Evolutionary conservation across 1,140 invertebrate genomes (phyloP).

Genomic region (Lycorma delicatula): DNA sequence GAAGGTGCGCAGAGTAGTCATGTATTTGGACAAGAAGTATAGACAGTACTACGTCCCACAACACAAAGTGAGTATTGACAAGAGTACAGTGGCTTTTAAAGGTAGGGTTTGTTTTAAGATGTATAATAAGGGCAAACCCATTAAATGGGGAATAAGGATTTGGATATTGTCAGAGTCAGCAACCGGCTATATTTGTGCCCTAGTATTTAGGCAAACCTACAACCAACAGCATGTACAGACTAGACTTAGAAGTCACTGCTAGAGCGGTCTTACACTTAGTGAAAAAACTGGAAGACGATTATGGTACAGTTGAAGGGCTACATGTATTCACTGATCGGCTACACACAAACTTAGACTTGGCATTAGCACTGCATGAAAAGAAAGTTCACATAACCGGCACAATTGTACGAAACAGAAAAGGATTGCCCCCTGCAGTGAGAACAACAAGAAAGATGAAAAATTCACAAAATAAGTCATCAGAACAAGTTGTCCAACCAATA

Average conservation of each 20-base stretch:
- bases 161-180: not conserved
- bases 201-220: not conserved
- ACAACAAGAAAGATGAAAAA: too few relatives aligned
- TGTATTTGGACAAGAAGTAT: not conserved
- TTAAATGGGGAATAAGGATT: not conserved
- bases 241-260: not conserved
- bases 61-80: not conserved
- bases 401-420: not conserved
- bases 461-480: too few relatives aligned
- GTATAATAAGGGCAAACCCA: not conserved
- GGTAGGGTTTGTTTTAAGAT: not conserved
- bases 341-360: not conserved
- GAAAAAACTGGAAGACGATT: not conserved
- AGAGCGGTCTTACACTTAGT: not conserved
- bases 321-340: not conserved
- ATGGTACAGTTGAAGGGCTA: not conserved
- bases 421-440: not conserved
- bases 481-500: too few relatives aligned
- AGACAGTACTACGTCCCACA: not conserved
- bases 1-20: not conserved
- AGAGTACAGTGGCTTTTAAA: not conserved
- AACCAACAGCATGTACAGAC: not conserved
- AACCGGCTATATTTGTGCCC: not conserved
- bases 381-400: not conserved
- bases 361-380: not conserved